Conservation (phyloP, 2,797 vertebrate genomes). For the Pipistrellus nathusii region DNA sequence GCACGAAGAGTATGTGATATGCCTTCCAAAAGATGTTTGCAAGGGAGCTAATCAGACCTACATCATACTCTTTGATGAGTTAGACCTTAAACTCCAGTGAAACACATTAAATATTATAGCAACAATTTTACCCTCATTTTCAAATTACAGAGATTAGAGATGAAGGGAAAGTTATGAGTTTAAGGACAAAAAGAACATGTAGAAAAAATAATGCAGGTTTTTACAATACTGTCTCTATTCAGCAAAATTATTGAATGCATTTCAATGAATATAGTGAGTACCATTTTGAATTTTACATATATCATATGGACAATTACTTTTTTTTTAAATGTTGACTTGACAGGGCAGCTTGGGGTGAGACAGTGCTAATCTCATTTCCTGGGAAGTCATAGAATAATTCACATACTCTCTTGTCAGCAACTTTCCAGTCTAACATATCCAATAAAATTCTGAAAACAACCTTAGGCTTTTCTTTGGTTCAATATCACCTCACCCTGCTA, state of each 20-base stretch:
- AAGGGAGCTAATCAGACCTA: slow-evolving; percentile 65
- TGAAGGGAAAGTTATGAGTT: slow-evolving; percentile 69
- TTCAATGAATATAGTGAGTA: slow-evolving; percentile 70
- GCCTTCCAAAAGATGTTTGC: slow-evolving; percentile 33
- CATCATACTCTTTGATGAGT: slow-evolving; percentile 73
- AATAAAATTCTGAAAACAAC: slow-evolving; percentile 64
- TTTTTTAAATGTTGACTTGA: slow-evolving; percentile 48
- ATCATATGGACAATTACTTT: slow-evolving; percentile 74
- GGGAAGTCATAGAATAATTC: slow-evolving; percentile 72
- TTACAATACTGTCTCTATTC: slow-evolving; percentile 65
- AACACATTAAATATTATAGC: slow-evolving; percentile 48
- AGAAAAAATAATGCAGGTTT: slow-evolving; percentile 77
- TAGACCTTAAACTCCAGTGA: slow-evolving; percentile 63
- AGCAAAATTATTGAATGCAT: slow-evolving; percentile 70
- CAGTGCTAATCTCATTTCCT: slow-evolving; percentile 34
- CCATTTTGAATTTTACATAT: slow-evolving; percentile 74
- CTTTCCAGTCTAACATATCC: slow-evolving; percentile 62
- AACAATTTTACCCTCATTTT: slow-evolving; percentile 69
- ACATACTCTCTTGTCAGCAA: slow-evolving; percentile 55
- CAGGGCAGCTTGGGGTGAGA: slow-evolving; percentile 31
- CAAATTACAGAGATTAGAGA: slow-evolving; percentile 74
- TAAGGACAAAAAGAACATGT: slow-evolving; percentile 67
- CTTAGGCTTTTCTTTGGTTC: slow-evolving; percentile 30
- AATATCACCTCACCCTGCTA: slow-evolving; percentile 21
- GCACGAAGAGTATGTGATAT: slow-evolving; percentile 33